Base-by-base conservation (phyloP, 2,888 invertebrate species). In the Acrobeloides nanus region DNA sequence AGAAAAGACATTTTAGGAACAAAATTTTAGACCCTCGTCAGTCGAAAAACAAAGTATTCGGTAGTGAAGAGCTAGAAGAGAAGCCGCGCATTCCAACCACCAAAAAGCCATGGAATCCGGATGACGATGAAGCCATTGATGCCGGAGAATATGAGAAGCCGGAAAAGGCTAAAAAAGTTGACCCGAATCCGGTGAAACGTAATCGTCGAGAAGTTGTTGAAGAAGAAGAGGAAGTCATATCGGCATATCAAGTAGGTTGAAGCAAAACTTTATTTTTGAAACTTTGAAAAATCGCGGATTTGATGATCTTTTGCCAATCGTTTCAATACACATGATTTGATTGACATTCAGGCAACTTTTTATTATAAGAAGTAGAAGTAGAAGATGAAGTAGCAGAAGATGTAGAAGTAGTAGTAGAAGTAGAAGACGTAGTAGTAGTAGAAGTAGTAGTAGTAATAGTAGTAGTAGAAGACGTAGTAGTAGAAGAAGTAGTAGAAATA, bases 241-340 rank as follows among this genome's bases (percentile, higher is more conserved):
- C 65, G 5, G 65, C 66, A 20, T 68, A 67, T 41, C 62, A 61
- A 43, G 62, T 62, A 24, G 51, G 46, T 24, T 37, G n/a, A n/a
- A n/a, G n/a, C n/a, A n/a, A n/a, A n/a, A n/a, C n/a, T n/a, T n/a
- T n/a, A n/a, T n/a, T n/a, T n/a, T n/a, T n/a, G n/a, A n/a, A n/a
- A n/a, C n/a, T n/a, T n/a, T n/a, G n/a, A n/a, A n/a, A n/a, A n/a
- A n/a, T n/a, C n/a, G n/a, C n/a, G n/a, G n/a, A 10, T 10, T 4
- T 18, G 17, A 17, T 38, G 5, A 34, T 38, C 3, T 5, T 29
- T 26, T 26, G 38, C 15, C 38, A 38, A 18, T 26, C 17, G 3
- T 38, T 38, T 17, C 5, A 38, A 4, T 38, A 17, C 3, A 29
- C 31, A 12, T 18, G 1, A 12, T 49, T 47, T 34, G 46, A 8